Evolutionary conservation across 1,140 invertebrate genomes (phyloP), one percentile per base, ranked within the genome.

Genomic region (Brachionus paranguensis): DNA sequence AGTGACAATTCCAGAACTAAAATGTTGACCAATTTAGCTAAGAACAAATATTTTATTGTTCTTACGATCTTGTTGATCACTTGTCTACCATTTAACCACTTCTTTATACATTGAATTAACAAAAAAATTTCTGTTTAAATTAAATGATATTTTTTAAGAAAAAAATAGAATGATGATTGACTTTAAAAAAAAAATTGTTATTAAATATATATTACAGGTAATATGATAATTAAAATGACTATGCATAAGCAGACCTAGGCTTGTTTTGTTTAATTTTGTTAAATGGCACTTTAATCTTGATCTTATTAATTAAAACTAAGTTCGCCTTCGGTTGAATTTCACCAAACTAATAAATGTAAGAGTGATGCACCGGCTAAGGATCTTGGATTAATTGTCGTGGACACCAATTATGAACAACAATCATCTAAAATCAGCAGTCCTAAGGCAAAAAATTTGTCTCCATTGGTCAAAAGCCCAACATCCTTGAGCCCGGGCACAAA

Each of bases 271-370:
- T 68, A 6, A 33, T n/a, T 68, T 41, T 72, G 8, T 43, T 72
- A 11, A 6, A n/a, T 37, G 7, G 8, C 65, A 70, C 29, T 47
- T 74, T 24, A 45, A 45, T 47, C 10, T 45, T 20, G 11, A 17
- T 27, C 12, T 45, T 45, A 20, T 74, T 74, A 17, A 45, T 45
- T 45, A 12, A 65, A 65, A 65, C 60, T 65, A 70, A 76, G 72
- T 20, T 76, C 50, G 27, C 20, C 45, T 29, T 27, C 41, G 20
- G 72, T 76, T 50, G 72, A 76, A 50, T 50, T 76, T 76, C 43
- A 50, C 45, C 20, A 29, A 50, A 76, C 47, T 76, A 76, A 76
- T 12, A 27, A 76, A n/a, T 76, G 72, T 29, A 76, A 76, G 20
- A n/a, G 17, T 50, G 43, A 47, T 3, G 5, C 17, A 50, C 6